Percentiles rank a stretch among this genome's conserved stretches.
Evolutionary conservation across 2,888 invertebrate genomes (phyloP).

Genomic region (Leptinotarsa rubiginosa): DNA sequence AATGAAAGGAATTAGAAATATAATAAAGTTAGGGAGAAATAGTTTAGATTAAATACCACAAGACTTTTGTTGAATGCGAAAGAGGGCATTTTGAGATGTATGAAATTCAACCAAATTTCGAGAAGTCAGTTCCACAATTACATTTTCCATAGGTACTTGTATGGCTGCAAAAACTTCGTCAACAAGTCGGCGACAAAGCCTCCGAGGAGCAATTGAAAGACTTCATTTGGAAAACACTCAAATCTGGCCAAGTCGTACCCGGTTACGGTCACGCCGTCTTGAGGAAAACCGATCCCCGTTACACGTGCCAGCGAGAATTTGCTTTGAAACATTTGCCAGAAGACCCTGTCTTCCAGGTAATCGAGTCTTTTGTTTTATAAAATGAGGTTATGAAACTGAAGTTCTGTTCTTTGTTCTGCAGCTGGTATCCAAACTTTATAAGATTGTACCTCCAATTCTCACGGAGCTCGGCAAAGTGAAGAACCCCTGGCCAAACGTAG

Average conservation of each 20-base stretch:
- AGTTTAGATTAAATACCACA: too few species aligned
- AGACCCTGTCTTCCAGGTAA: conserved; percentile 87
- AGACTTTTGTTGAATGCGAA: too few species aligned
- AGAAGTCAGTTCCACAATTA: neutral
- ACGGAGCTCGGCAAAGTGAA: conserved; percentile 95
- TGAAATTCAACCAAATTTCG: neutral
- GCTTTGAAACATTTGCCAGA: conserved; percentile 93
- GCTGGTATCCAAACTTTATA: conserved; percentile 90
- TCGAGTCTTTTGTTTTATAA: conserved; percentile 13
- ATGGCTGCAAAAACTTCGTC: conserved; percentile 91
- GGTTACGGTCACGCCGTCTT: conserved; percentile 97
- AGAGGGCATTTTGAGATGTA: too few species aligned
- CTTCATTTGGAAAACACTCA: conserved; percentile 97
- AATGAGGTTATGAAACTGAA: neutral
- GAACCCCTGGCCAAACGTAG: conserved; percentile 99
- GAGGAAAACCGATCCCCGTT: conserved; percentile 93
- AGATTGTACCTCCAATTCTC: conserved; percentile 92
- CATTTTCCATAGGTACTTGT: conserved; percentile 77
- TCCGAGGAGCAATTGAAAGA: conserved; percentile 93
- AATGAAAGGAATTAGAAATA: too few species aligned
- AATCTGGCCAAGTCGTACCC: conserved; percentile 96
- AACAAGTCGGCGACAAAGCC: conserved; percentile 86
- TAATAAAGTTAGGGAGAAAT: too few species aligned
- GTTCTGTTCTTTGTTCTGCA: conserved; percentile 58
- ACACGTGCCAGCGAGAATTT: conserved; percentile 94